phyloP scores from a whole-genome alignment of 1,140 invertebrate genomes.

The Bombus superbus region DNA sequence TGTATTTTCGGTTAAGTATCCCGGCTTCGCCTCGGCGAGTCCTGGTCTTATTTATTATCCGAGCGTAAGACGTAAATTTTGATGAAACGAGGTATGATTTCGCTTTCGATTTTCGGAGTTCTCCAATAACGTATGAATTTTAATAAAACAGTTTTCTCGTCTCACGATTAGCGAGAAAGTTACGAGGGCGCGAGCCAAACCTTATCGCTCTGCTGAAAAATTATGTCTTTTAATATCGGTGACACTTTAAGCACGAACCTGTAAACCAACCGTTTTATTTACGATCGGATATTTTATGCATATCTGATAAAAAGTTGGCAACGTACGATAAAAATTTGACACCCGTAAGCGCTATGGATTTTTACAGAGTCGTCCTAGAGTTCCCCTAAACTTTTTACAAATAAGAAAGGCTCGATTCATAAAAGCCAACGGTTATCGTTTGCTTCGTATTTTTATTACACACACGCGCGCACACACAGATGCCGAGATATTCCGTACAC shows the following conservation, averaged over 20 bases:
- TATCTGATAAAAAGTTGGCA: neutral
- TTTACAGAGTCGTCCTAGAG: too few relatives aligned
- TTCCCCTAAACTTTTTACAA: too few relatives aligned
- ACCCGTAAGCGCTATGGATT: too few relatives aligned
- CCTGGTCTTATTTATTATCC: too few relatives aligned
- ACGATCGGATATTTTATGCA: neutral
- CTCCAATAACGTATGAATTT: neutral
- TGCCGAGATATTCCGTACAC: neutral
- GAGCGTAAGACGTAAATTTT: too few relatives aligned
- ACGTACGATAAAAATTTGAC: neutral
- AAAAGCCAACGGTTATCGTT: too few relatives aligned
- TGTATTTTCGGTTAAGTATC: too few relatives aligned
- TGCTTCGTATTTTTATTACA: too few relatives aligned
- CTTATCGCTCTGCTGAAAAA: neutral
- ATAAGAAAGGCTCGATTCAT: too few relatives aligned
- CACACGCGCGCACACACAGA: too few relatives aligned
- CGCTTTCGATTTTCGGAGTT: too few relatives aligned
- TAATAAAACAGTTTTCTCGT: slow-evolving; percentile 7
- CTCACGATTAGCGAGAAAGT: neutral
- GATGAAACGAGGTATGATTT: neutral
- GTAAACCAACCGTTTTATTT: neutral
- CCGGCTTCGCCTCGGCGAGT: too few relatives aligned
- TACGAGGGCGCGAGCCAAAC: neutral
- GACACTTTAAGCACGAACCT: neutral
- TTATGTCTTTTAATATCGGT: slow-evolving; percentile 15